Percentiles rank a stretch among this genome's conserved stretches.
These are phyloP conservation scores for Platyscapa corneri DNA, from an alignment of 1,140 invertebrate genomes.

Conservation along the genomic window DNA sequence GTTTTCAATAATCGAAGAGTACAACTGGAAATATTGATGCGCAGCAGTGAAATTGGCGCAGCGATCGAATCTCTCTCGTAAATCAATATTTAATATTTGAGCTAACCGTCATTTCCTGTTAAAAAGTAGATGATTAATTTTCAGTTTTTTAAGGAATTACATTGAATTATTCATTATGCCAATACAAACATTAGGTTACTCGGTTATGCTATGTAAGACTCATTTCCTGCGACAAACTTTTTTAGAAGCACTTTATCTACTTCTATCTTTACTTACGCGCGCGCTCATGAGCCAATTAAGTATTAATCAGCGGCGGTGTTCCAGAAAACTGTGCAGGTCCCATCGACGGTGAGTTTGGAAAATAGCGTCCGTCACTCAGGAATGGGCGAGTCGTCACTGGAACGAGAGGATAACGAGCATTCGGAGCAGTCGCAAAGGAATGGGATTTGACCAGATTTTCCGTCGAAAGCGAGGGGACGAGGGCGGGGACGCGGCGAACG, in stretches of 20 bases:
- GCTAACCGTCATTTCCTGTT: background rate
- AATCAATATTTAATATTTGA: constrained; percentile 11
- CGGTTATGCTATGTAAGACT: background rate
- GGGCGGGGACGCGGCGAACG: too few relatives aligned
- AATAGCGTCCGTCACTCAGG: background rate
- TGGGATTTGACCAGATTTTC: background rate
- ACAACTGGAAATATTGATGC: background rate
- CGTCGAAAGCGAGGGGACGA: background rate
- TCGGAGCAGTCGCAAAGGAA: background rate
- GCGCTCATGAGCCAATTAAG: background rate
- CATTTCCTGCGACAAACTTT: background rate
- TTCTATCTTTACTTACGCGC: background rate
- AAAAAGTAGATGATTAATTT: constrained; percentile 2
- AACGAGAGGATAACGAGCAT: too few relatives aligned
- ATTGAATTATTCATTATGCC: constrained; percentile 5
- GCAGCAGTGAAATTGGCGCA: background rate
- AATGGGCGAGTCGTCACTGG: background rate
- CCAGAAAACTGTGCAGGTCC: background rate
- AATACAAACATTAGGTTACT: constrained; percentile 13
- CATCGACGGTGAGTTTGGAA: background rate
- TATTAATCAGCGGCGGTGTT: background rate
- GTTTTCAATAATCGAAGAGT: background rate
- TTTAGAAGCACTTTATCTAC: background rate
- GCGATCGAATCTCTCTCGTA: background rate
- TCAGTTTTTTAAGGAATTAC: background rate